Percentiles rank a stretch among this genome's conserved stretches.
Evolutionary conservation across 2,888 invertebrate genomes (phyloP).

Genomic region (Ctenicera cuprea): DNA sequence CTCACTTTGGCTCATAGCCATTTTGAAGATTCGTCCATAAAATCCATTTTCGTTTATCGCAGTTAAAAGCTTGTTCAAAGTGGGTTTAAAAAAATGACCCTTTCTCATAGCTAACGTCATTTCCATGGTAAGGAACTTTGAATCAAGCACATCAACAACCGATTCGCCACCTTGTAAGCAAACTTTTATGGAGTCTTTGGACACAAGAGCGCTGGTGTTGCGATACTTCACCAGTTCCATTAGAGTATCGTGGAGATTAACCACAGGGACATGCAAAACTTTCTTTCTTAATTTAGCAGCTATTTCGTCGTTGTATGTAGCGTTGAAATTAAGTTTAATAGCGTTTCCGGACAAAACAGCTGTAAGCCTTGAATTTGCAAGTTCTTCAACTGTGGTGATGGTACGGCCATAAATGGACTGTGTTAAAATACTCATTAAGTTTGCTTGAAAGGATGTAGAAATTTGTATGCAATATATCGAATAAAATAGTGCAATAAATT

Average conservation of each 20-base stretch:
- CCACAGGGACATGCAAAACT: background rate
- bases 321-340: background rate
- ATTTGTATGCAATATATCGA: background rate
- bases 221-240: background rate
- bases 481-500: background rate
- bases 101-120: background rate
- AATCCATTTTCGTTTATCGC: background rate
- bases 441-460: background rate
- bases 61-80: background rate
- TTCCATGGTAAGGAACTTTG: background rate
- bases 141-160: too few relatives aligned
- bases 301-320: background rate
- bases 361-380: background rate
- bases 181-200: background rate
- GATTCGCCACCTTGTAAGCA: background rate
- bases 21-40: background rate
- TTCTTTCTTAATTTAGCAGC: background rate
- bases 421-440: background rate
- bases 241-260: background rate
- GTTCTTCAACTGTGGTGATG: background rate
- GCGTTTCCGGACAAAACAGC: background rate
- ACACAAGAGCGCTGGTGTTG: background rate
- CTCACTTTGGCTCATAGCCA: background rate
- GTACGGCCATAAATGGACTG: background rate
- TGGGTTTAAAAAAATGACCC: background rate